Evolutionary conservation across 2,888 invertebrate genomes (phyloP), one percentile per base, ranked within the genome.

Genomic region (Acleris laterana): DNA sequence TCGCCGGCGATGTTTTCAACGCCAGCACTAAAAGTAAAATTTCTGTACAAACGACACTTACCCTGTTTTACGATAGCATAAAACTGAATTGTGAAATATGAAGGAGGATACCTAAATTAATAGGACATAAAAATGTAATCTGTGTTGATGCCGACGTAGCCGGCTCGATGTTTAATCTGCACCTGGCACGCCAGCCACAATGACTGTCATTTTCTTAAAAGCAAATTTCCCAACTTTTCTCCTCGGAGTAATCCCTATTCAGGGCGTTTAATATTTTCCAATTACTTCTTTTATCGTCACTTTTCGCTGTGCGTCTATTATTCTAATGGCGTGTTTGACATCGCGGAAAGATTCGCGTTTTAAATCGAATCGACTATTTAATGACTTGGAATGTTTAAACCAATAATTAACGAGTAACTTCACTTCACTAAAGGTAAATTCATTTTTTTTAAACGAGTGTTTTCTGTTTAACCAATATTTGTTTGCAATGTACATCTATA

Each of bases 171-270:
- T 69, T 72, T 73, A 73, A 74, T 74, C 71, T 74, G 63, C 72
- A 74, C 73, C 76, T 74, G 74, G 69, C 76, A 71, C 70, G 62
- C 68, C 70, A 9, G 38, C 71, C 72, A 83, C 80, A 83, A 83
- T 78, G 78, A 78, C 76, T 79, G 74, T 80, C 78, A 85, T 84
- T 81, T 83, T 78, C 79, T 71, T 75, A 72, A 75, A 74, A 80
- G 81, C 79, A 73, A 74, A 79, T 77, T 74, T 76, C 73, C 76
- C 73, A 70, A 74, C 76, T 76, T 76, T 79, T 74, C 75, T 77
- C 72, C 71, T 76, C 72, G 77, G 76, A 81, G 77, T 78, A 81
- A 80, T 82, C 74, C 68, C 70, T 69, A 75, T 80, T 82, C 74
- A 69, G 46, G 44, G 25, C 68, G 51, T 51, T 68, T 63, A 55